Evolutionary conservation across 37 sponge, comb jelly and placozoan genomes (phyloP), one percentile per base, ranked within the genome.

Genomic region (Hormiphora californensis): DNA sequence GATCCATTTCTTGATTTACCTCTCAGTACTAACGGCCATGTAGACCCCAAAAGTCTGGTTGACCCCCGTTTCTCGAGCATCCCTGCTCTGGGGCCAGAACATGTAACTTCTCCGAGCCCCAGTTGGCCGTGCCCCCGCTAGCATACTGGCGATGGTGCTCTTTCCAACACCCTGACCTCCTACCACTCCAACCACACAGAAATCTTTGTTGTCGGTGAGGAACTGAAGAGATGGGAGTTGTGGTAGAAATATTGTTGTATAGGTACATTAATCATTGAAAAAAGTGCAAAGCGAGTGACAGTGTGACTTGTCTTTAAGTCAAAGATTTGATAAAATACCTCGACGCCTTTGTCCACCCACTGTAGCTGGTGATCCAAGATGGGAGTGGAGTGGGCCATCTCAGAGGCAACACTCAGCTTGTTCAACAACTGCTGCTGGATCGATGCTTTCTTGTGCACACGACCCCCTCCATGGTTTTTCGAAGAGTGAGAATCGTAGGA

Each of bases 141-240:
- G 93, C 46, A 93, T 63, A n/a, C 93, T 93, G 91, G 93, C 93
- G 57, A 95, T 54, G 53, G 90, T 93, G 33, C 91, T 90, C 88
- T 95, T 95, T 11, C 95, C 95, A 17, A 95, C 95, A 15, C 92
- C 91, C 59, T 95, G 92, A 59, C 57, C 87, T 0, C 95, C 95
- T 21, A 95, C 54, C 4, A 86, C 90, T 0, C 95, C 95, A 32
- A 93, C 95, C 32, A 95, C 95, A 27, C 93, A 90, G 87, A 90
- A 95, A 86, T 95, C 95, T 44, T 90, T 69, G 73, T 94, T 93
- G 15, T 94, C 95, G 88, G 91, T 54, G 23, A 94, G 63, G 37
- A 61, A 59, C 95, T 94, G 87, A 0, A 25, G 41, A n/a, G n/a
- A n/a, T n/a, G n/a, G n/a, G n/a, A n/a, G n/a, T n/a, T n/a, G n/a